These are phyloP conservation scores for Beris morrisii DNA, from an alignment of 2,888 invertebrate genomes.

Conservation along the genomic window DNA sequence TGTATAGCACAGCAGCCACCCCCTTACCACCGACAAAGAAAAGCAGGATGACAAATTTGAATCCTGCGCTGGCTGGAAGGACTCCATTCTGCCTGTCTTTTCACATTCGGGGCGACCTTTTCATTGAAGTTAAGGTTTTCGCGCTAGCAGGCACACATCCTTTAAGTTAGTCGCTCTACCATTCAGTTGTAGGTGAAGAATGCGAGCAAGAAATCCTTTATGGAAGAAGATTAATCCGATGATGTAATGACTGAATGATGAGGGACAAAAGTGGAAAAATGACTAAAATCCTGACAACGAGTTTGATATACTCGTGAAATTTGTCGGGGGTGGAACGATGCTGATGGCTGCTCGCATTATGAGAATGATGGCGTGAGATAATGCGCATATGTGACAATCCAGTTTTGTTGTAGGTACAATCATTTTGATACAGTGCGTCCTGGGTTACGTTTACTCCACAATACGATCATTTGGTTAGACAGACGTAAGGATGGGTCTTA, in stretches of 20 bases:
- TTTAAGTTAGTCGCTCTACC: slow-evolving; percentile 12
- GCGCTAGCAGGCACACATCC: slow-evolving; percentile 21
- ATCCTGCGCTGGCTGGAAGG: slow-evolving; percentile 1
- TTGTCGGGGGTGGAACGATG: neutral
- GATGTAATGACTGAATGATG: slow-evolving; percentile 38
- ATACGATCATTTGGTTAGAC: neutral
- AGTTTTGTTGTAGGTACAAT: slow-evolving; percentile 5
- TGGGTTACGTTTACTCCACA: neutral
- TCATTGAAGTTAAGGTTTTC: neutral
- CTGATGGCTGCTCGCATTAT: neutral
- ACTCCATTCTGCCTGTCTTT: neutral
- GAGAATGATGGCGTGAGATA: slow-evolving; percentile 41
- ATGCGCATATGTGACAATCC: slow-evolving; percentile 38
- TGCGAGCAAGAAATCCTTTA: slow-evolving; percentile 16
- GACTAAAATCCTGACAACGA: slow-evolving; percentile 12
- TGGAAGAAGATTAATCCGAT: slow-evolving; percentile 37
- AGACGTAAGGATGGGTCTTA: neutral
- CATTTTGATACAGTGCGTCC: slow-evolving; percentile 3
- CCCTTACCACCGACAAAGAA: neutral
- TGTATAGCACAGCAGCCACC: neutral
- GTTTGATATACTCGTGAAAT: neutral
- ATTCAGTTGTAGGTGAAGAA: neutral
- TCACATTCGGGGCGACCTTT: neutral
- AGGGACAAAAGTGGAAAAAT: slow-evolving; percentile 21
- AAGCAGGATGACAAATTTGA: slow-evolving; percentile 6